Conservation (phyloP, 2,797 vertebrate genomes). For the Lithobates pipiens region DNA sequence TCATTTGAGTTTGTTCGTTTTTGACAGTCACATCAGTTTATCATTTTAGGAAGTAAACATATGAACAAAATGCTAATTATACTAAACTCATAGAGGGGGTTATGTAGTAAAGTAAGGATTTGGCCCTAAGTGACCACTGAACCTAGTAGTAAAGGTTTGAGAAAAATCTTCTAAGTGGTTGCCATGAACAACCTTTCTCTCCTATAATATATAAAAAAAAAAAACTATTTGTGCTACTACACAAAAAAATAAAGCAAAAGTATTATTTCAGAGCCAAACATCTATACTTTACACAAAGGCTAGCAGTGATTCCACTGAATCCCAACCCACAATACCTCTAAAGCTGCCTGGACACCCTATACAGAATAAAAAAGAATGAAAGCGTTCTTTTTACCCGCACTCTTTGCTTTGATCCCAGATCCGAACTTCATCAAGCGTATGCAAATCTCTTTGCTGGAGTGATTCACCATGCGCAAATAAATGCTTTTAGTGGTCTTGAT, state of each 20-base stretch:
- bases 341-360: neutral
- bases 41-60: neutral
- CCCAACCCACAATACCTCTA: neutral
- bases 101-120: neutral
- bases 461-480: slow-evolving; percentile 90
- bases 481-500: slow-evolving; percentile 89
- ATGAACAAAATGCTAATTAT: too few species aligned
- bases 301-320: neutral
- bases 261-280: neutral
- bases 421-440: slow-evolving; percentile 88
- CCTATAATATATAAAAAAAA: too few species aligned
- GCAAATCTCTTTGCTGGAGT: slow-evolving; percentile 88
- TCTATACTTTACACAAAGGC: neutral
- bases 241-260: neutral
- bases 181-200: too few species aligned
- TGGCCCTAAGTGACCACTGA: too few species aligned
- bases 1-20: neutral
- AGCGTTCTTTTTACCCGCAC: slow-evolving; percentile 72
- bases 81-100: too few species aligned
- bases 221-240: neutral
- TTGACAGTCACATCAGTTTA: neutral
- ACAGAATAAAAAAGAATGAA: neutral
- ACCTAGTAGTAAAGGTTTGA: neutral
- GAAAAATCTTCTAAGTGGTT: neutral
- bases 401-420: slow-evolving; percentile 81